These are phyloP conservation scores for Oasisia sp. DNA, from an alignment of 2,888 invertebrate genomes.

Conservation along the genomic window DNA sequence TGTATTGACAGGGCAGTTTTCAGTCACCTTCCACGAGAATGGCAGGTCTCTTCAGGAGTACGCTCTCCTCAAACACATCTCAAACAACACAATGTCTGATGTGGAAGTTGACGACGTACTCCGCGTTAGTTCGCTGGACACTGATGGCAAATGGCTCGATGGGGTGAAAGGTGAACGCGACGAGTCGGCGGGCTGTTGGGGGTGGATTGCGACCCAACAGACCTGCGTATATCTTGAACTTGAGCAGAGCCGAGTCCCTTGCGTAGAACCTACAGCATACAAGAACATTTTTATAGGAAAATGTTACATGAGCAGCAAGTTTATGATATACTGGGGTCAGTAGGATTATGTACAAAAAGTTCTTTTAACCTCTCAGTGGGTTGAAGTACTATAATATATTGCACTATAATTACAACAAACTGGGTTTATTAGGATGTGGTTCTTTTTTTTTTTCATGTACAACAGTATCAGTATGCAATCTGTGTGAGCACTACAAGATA, in stretches of 20 bases:
- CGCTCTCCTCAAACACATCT: neutral
- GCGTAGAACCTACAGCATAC: slow-evolving; percentile 80
- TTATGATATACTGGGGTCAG: neutral
- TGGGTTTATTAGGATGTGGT: too few relatives aligned
- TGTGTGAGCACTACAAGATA: too few relatives aligned
- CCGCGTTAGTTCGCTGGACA: slow-evolving; percentile 90
- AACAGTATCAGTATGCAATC: too few relatives aligned
- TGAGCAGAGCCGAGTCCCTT: slow-evolving; percentile 80
- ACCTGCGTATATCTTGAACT: slow-evolving; percentile 81
- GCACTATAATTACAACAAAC: too few relatives aligned
- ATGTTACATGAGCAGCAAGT: neutral
- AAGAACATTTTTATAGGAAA: neutral
- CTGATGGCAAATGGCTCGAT: slow-evolving; percentile 95
- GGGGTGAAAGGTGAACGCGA: slow-evolving; percentile 96
- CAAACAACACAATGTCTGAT: slow-evolving; percentile 72
- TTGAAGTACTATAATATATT: too few relatives aligned
- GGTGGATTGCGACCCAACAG: slow-evolving; percentile 72
- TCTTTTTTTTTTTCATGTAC: too few relatives aligned
- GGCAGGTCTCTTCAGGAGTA: neutral
- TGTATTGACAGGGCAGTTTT: neutral
- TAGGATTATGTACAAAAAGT: too few relatives aligned
- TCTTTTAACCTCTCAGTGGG: too few relatives aligned
- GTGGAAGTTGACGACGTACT: slow-evolving; percentile 95
- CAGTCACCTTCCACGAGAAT: neutral
- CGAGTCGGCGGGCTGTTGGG: slow-evolving; percentile 77